Evolutionary conservation across 37 sponge, comb jelly and placozoan genomes (phyloP), one percentile per base, ranked within the genome.

Genomic region (Chondrilla cf. caribensis): DNA sequence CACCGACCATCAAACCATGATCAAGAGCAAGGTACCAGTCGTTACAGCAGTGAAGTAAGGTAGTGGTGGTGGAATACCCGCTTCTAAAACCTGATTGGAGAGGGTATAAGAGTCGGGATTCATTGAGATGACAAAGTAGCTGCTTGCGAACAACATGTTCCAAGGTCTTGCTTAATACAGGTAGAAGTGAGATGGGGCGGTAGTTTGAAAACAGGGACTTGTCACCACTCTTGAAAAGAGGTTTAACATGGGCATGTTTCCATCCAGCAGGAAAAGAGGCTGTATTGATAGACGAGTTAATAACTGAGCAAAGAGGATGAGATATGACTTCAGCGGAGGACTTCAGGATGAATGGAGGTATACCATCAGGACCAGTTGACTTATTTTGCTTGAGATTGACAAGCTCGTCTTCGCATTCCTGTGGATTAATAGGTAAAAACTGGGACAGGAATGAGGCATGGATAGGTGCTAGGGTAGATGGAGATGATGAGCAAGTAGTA

Each of bases 21-120:
- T 62, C 64, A 62, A 70, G 37, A 19, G 71, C 71, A 18, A 7
- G 5, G 39, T 70, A 70, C 71, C 71, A 70, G 39, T 5, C 37
- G 18, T 70, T 36, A 31, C 38, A 33, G 32, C 39, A 32, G 39
- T 70, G 39, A 17, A 70, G 39, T 9, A 70, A 38, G 7, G 18
- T 5, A 8, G 39, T 9, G 6, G 4, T 7, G 5, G 71, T 70
- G 7, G 71, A 70, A 29, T 70, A 38, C 5, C 39, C 39, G 8
- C 18, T 7, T 6, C 64, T 6, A n/a, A 62, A 62, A n/a, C 64
- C 64, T 19, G 71, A 70, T 29, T 70, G 71, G 32, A 19, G 18
- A 14, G 71, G 18, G 71, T 70, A 70, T 3, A 70, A 38, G 2
- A 70, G 71, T 6, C 9, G 6, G 8, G 5, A 33, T 62, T 9